Base-by-base conservation (phyloP, 1,140 invertebrate genomes). In the Polypedilum pembai region DNA sequence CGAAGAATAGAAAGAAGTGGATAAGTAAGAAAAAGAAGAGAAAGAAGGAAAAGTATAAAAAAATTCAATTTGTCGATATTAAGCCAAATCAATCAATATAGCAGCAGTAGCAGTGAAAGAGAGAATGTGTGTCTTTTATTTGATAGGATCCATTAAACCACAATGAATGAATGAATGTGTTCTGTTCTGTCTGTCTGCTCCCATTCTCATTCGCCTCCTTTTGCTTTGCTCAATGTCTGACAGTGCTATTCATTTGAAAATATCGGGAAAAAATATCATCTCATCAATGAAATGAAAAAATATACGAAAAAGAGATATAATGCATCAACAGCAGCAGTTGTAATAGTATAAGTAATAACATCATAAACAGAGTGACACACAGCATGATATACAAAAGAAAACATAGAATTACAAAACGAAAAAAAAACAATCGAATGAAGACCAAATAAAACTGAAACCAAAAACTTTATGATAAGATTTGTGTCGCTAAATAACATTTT, bases 31-130 rank as follows among this genome's bases (percentile, higher is more conserved):
- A 56, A 56, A 56, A 56, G n/a, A 12, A n/a, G 45, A 56, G 12
- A 15, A 56, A 12, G 4, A 56, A 56, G 12, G 45, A 56, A 56
- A 12, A 56, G n/a, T 12, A 15, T 15, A 45, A 56, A 56, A 56
- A 56, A 56, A 56, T 56, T 56, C 45, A 56, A 56, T 56, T 56
- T 56, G 45, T 56, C 45, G 45, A 56, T 56, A 56, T 56, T 56
- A 56, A 56, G 45, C 45, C 45, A 56, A 56, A 56, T 56, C 45
- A 56, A 56, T 56, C 45, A 56, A 56, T 56, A 56, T n/a, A 56
- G 45, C 24, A 33, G 24, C 24, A 33, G 24, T 5, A 33, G 24
- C 5, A 33, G 24, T 33, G 5, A 33, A 5, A 33, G 15, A 56
- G 12, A n/a, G 45, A 56, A 56, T 56, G 45, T 56, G 45, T 56